Conservation (phyloP, 2,888 invertebrate genomes). For the Pristionchus arcanus region DNA sequence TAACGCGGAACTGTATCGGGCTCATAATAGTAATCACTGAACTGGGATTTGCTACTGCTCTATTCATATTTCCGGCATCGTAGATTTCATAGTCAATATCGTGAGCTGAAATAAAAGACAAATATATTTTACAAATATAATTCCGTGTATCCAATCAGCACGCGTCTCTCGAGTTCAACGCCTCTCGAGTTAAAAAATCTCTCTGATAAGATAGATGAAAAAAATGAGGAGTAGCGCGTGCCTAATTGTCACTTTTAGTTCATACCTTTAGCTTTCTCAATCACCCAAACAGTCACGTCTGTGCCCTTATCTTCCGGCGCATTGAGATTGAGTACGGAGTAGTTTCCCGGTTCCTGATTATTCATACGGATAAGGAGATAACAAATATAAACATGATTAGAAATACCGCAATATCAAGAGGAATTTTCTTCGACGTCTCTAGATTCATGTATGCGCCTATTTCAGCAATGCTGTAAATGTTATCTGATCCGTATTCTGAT, state of each 20-base stretch:
- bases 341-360: neutral
- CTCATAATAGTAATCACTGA: neutral
- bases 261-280: neutral
- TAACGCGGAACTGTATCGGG: neutral
- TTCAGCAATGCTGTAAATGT: neutral
- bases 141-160: no score
- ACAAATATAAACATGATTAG: neutral
- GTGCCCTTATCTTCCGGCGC: neutral
- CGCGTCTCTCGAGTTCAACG: no score
- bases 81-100: constrained; percentile 9
- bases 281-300: neutral
- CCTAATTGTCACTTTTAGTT: no score
- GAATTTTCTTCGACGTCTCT: neutral
- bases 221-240: no score
- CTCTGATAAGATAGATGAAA: no score
- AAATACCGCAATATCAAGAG: neutral
- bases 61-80: neutral
- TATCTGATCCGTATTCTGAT: neutral
- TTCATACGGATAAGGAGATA: neutral
- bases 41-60: neutral
- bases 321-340: neutral
- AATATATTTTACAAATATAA: no score
- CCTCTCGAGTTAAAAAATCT: no score
- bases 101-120: neutral
- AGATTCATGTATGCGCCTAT: neutral